phyloP scores from a whole-genome alignment of 1,140 invertebrate species.

The Ylistrum balloti region DNA sequence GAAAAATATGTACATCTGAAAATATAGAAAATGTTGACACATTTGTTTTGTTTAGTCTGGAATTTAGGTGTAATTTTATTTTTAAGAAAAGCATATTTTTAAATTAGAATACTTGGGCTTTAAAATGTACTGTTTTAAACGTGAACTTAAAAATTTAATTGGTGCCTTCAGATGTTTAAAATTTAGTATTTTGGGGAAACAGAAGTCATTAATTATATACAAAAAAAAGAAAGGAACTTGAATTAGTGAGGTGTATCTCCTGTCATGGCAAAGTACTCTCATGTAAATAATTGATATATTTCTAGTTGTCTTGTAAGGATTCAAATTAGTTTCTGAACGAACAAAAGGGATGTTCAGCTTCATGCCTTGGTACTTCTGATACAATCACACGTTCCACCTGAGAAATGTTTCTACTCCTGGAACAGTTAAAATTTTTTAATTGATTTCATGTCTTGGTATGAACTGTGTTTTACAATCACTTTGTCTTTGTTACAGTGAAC shows the following conservation, averaged over 20 bases:
- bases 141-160: too few species aligned
- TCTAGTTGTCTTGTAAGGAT: not conserved
- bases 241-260: not conserved
- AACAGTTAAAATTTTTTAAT: not conserved
- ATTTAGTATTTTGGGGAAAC: not conserved
- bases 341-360: not conserved
- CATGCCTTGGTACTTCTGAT: not conserved
- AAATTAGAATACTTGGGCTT: too few species aligned
- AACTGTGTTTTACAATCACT: not conserved
- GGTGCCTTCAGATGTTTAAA: too few species aligned
- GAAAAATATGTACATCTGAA: too few species aligned
- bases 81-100: too few species aligned
- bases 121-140: too few species aligned
- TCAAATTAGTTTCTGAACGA: not conserved
- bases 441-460: not conserved
- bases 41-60: too few species aligned
- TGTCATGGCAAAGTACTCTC: not conserved
- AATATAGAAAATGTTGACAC: too few species aligned
- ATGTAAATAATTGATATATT: not conserved
- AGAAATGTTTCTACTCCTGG: not conserved
- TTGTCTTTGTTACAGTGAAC: conserved; percentile 74
- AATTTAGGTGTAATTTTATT: too few species aligned
- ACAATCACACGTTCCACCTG: not conserved
- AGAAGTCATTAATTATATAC: not conserved
- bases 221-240: not conserved